Conservation (phyloP, 2,888 invertebrate species). For the Kuschelorhynchus macadamiae region DNA sequence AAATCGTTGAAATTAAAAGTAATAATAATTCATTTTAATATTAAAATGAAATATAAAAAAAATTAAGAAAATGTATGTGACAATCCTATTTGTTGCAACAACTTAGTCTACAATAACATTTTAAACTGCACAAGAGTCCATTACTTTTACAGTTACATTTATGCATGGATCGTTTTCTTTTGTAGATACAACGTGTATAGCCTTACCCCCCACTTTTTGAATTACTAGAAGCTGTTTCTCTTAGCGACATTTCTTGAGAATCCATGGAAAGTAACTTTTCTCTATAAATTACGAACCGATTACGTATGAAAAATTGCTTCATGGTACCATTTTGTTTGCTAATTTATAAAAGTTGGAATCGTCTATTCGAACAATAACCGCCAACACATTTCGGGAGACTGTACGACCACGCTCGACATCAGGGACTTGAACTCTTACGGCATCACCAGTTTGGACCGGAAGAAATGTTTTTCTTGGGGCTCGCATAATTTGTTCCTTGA, state of each 20-base stretch:
- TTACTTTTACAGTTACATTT: background rate
- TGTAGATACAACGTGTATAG: conserved; percentile 8
- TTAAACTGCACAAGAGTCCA: background rate
- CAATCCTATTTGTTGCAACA: background rate
- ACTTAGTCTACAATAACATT: conserved; percentile 2
- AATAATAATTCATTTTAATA: too few species aligned
- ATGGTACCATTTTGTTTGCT: too few species aligned
- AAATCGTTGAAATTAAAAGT: too few species aligned
- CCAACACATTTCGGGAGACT: conserved; percentile 51
- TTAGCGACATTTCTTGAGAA: background rate
- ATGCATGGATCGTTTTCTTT: conserved; percentile 2
- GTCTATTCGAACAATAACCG: conserved; percentile 3
- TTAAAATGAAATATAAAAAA: too few species aligned
- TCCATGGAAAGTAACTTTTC: conserved; percentile 9
- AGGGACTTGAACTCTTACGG: conserved; percentile 29
- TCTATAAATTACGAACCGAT: conserved; percentile 26
- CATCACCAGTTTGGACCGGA: background rate
- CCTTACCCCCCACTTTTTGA: conserved; percentile 7
- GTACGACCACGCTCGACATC: conserved; percentile 18
- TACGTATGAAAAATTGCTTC: conserved; percentile 18
- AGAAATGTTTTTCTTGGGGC: conserved; percentile 23
- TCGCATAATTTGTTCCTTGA: too few species aligned
- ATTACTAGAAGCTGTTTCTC: conserved; percentile 10
- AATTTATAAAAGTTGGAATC: conserved; percentile 32
- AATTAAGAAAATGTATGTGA: too few species aligned